Evolutionary conservation across 2,113 vertebrate species (phyloP).

Genomic region (Forbesichthys agassizii): DNA sequence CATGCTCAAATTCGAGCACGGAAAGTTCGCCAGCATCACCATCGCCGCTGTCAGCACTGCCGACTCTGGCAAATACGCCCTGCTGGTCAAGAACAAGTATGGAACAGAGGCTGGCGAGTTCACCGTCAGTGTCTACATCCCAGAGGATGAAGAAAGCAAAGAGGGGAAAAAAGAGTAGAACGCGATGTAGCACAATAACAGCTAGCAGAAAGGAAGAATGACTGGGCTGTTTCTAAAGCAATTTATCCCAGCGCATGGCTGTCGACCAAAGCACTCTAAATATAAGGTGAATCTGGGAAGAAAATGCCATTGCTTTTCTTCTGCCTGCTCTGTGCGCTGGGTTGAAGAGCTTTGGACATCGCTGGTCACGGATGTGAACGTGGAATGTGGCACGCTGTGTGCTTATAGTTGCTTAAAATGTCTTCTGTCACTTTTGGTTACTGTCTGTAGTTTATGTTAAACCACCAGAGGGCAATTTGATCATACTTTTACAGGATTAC

Average conservation of each 20-base stretch:
- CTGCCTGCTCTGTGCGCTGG: constrained; percentile 57
- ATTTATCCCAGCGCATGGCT: constrained; percentile 62
- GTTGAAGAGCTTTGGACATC: constrained; percentile 61
- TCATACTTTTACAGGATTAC: neutral
- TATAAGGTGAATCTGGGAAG: constrained; percentile 46
- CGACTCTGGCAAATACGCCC: constrained; percentile 94
- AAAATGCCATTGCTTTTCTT: constrained; percentile 26
- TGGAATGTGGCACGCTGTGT: constrained; percentile 28
- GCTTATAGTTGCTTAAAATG: constrained; percentile 35
- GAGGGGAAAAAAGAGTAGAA: constrained; percentile 74
- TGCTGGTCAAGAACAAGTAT: constrained; percentile 96
- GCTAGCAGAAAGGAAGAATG: constrained; percentile 14
- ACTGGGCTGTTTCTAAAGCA: constrained; percentile 55
- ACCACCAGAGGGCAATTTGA: neutral
- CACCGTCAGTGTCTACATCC: constrained; percentile 96
- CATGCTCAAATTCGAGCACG: constrained; percentile 85
- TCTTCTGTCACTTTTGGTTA: constrained; percentile 15
- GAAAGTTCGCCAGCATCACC: constrained; percentile 90
- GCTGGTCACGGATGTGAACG: constrained; percentile 38
- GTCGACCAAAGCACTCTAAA: constrained; percentile 55
- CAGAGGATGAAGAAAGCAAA: constrained; percentile 82
- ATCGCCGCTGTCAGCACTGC: constrained; percentile 79
- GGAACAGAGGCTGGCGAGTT: constrained; percentile 91
- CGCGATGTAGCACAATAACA: constrained; percentile 14
- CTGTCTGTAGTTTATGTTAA: constrained; percentile 9